Evolutionary conservation across 2,797 vertebrate genomes (phyloP).

Genomic region (Microcaecilia unicolor): DNA sequence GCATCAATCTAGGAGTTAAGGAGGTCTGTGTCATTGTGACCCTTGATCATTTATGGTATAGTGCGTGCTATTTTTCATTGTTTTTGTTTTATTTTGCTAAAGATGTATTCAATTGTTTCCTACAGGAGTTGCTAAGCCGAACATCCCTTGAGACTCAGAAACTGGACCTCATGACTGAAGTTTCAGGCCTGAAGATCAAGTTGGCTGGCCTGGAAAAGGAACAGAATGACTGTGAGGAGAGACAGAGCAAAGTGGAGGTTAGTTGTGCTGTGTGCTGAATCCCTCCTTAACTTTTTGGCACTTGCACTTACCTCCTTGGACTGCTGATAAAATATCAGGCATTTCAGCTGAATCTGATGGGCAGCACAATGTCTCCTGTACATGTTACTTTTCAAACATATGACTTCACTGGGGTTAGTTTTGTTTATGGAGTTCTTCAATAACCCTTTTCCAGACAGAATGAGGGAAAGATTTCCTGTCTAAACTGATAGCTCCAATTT

Average conservation of each 20-base stretch:
- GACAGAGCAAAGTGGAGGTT: constrained; percentile 92
- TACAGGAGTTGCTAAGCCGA: constrained; percentile 82
- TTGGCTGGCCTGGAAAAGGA: constrained; percentile 87
- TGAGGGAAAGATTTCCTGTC: not conserved
- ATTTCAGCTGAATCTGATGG: not conserved
- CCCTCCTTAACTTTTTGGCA: constrained; percentile 3
- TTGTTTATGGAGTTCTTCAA: too few species aligned
- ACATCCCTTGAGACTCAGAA: constrained; percentile 88
- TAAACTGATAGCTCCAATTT: too few species aligned
- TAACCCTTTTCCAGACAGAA: too few species aligned
- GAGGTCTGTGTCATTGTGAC: too few species aligned
- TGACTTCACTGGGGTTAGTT: too few species aligned
- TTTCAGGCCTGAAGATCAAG: constrained; percentile 88
- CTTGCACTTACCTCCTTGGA: not conserved
- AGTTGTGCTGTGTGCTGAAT: constrained; percentile 6
- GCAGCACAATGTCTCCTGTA: not conserved
- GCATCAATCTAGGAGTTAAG: too few species aligned
- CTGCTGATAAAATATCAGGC: not conserved
- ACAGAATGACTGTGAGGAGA: constrained; percentile 73
- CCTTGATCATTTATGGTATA: too few species aligned
- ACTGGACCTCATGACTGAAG: constrained; percentile 84
- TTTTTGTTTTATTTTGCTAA: constrained; percentile 1
- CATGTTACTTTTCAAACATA: too few species aligned
- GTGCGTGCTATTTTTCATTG: not conserved
- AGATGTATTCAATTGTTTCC: constrained; percentile 4